These are phyloP conservation scores for Cosmia pyralina DNA, from an alignment of 2,888 invertebrate species.

Conservation along the genomic window DNA sequence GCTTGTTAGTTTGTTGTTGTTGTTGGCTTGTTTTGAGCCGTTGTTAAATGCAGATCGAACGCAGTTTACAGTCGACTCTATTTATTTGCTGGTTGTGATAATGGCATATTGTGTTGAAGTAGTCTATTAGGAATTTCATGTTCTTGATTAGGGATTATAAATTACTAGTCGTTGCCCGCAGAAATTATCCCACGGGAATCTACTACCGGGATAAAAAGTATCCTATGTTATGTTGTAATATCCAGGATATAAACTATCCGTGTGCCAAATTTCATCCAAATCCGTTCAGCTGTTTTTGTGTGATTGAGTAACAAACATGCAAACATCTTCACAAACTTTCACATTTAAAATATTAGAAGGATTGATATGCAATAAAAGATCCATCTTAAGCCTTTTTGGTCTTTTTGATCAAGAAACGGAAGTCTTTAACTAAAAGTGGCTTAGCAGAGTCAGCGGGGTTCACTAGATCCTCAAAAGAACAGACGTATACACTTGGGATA, in stretches of 20 bases:
- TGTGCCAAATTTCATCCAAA: too few relatives aligned
- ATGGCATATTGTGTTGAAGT: not conserved
- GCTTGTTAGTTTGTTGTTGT: not conserved
- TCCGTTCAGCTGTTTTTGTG: too few relatives aligned
- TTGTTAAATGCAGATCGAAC: constrained; percentile 20
- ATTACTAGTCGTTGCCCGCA: too few relatives aligned
- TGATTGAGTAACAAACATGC: too few relatives aligned
- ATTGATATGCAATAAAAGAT: not conserved
- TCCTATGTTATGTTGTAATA: too few relatives aligned
- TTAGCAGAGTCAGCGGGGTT: not conserved
- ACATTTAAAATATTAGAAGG: too few relatives aligned
- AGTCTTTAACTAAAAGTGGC: not conserved
- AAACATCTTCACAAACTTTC: too few relatives aligned
- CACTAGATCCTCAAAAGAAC: not conserved
- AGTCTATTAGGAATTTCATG: not conserved
- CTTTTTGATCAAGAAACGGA: not conserved
- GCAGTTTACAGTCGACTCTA: constrained; percentile 21
- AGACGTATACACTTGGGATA: not conserved
- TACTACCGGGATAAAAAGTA: too few relatives aligned
- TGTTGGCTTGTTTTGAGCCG: not conserved
- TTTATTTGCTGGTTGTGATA: constrained; percentile 5
- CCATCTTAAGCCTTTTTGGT: not conserved
- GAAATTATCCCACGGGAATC: too few relatives aligned
- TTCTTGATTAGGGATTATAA: not conserved
- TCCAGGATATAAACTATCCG: too few relatives aligned